Evolutionary conservation across 30 jellyfish, hydroid and myxozoan genomes (phyloP), one percentile per base, ranked within the genome.

Genomic region (Aurelia sp.): DNA sequence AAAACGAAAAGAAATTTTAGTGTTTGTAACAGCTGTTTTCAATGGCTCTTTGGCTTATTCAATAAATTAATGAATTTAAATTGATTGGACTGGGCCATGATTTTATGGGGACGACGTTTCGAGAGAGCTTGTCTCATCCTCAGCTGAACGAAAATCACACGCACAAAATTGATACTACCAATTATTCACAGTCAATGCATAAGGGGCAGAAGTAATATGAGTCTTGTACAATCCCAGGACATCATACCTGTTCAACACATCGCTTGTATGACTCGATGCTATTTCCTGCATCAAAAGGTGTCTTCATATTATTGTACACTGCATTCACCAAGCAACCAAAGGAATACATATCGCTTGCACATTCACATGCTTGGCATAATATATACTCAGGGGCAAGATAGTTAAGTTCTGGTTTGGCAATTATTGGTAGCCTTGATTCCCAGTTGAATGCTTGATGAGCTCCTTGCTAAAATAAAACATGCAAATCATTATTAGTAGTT

Each of bases 261-360:
- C 81, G 74, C 40, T 91, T 91, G 65, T 91, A 91, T 27, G 93
- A 31, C 30, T 88, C 91, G 55, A 91, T 82, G 62, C 73, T 80
- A 59, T 91, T 90, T 13, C 96, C 88, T 10, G 98, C 96, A 79
- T 91, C 98, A 51, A 85, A 91, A 0, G 98, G 98, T 11, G 98
- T 91, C 70, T 86, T 91, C 40, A 85, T 31, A 55, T 76, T 79
- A 58, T 79, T 79, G 79, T 85, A 91, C 60, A 86, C 93, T 33
- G 98, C 98, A 74, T 81, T 85, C 53, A 91, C 62, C 58, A 86
- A 60, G 47, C 98, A 91, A 0, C 98, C 98, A 79, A 85, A 91
- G 10, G 98, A 85, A 65, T 31, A 91, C 98, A 91, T 91, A 72
- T 91, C 98, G 60, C 96, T 72, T 8, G 89, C 79, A 47, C 48